Conservation (phyloP, 2,888 invertebrate species). For the Meliscaeva auricollis region DNA sequence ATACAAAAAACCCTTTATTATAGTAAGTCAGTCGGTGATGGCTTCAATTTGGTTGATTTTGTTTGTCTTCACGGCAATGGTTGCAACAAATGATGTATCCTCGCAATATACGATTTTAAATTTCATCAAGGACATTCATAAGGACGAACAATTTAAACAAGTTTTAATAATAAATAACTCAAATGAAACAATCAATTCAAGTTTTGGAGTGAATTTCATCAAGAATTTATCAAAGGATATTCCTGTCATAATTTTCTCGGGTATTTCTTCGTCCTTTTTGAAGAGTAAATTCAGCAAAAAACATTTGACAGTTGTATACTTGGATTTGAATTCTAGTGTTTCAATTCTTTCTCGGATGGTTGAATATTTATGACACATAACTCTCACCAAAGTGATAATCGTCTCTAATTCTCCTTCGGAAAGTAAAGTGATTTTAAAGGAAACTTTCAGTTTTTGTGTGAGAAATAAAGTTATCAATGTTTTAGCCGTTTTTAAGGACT, state of each 20-base stretch:
- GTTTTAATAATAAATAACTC: slow-evolving; percentile 31
- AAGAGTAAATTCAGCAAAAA: slow-evolving; percentile 73
- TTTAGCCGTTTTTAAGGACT: slow-evolving; percentile 78
- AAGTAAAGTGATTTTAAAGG: slow-evolving; percentile 46
- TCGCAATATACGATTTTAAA: slow-evolving; percentile 5
- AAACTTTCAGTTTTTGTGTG: slow-evolving; percentile 79
- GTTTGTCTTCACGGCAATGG: neutral
- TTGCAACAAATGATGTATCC: neutral
- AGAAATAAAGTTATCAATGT: slow-evolving; percentile 79
- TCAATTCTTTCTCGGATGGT: slow-evolving; percentile 77
- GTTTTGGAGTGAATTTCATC: slow-evolving; percentile 30
- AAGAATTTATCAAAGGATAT: slow-evolving; percentile 61
- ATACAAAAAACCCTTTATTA: neutral
- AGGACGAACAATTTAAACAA: slow-evolving; percentile 17
- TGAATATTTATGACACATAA: slow-evolving; percentile 78
- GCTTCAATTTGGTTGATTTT: neutral
- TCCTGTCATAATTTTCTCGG: slow-evolving; percentile 79
- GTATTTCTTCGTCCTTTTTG: slow-evolving; percentile 77
- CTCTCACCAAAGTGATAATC: slow-evolving; percentile 78
- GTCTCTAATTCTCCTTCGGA: slow-evolving; percentile 60
- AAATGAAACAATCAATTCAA: neutral
- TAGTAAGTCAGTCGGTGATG: neutral
- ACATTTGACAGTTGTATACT: slow-evolving; percentile 77
- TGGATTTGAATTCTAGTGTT: slow-evolving; percentile 71
- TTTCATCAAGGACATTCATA: slow-evolving; percentile 34